Conservation (phyloP, 2,113 vertebrate genomes). For the Zingel zingel region DNA sequence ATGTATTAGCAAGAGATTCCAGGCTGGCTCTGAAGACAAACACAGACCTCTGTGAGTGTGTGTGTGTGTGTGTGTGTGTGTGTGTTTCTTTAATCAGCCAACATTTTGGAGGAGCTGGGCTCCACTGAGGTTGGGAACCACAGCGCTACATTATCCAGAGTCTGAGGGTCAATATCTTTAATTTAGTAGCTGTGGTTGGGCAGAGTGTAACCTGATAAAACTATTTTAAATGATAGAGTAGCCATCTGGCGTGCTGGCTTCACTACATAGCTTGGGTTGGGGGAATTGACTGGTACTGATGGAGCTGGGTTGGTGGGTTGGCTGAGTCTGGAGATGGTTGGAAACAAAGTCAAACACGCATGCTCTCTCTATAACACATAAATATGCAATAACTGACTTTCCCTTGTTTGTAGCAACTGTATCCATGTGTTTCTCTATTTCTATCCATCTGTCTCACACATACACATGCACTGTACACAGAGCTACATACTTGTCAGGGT, state of each 20-base stretch:
- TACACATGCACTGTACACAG: not conserved
- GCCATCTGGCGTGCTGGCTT: constrained; percentile 76
- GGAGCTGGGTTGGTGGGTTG: constrained; percentile 70
- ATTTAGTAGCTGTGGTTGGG: constrained; percentile 81
- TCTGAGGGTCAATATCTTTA: constrained; percentile 80
- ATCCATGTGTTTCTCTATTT: constrained; percentile 52
- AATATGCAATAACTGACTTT: constrained; percentile 29
- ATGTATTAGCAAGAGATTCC: constrained; percentile 56
- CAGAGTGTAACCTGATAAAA: constrained; percentile 85
- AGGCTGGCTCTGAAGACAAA: constrained; percentile 70
- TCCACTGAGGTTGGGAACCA: constrained; percentile 70
- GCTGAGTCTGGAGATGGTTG: constrained; percentile 56
- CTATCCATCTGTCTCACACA: constrained; percentile 17
- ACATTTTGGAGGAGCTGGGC: constrained; percentile 60
- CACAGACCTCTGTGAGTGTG: constrained; percentile 54
- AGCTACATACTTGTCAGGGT: constrained; percentile 93
- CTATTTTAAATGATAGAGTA: constrained; percentile 83
- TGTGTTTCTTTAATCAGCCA: constrained; percentile 78
- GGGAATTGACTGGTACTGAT: constrained; percentile 66
- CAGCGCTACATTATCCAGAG: constrained; percentile 70
- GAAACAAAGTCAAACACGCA: constrained; percentile 56
- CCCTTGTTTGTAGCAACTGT: constrained; percentile 62
- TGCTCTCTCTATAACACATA: constrained; percentile 30
- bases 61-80: constrained; percentile 34
- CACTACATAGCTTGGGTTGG: constrained; percentile 60